Base-by-base conservation (phyloP, 2,797 vertebrate species). In the Erethizon dorsatum region DNA sequence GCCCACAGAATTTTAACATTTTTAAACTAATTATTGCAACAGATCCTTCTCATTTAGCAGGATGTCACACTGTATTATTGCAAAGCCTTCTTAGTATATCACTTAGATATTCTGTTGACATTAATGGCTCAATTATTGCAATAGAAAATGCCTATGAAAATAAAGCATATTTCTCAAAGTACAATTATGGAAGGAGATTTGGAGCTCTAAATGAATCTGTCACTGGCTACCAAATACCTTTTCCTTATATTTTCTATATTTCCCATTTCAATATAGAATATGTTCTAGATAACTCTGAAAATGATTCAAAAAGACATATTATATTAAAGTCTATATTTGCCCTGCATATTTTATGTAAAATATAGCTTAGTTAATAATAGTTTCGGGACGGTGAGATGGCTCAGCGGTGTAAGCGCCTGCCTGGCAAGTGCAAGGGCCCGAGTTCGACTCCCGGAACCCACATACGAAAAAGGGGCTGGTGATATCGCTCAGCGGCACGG, bases 61-160 rank as follows among this genome's bases (percentile, higher is more conserved):
- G 93, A 97, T 98, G 96, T 98, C 96, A 98, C 97, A 98, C 97
- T 97, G 91, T 97, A 92, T 91, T 95, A 96, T 96, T 98, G 95
- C 87, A 96, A 98, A 94, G 94, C 92, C 88, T 92, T 96, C 96
- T 97, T 95, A 98, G 96, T 97, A 97, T 98, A 97, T 98, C 96
- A 97, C 88, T 98, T 97, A 97, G 96, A 98, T 94, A 97, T 63
- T 98, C 90, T 95, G 83, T 87, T 98, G 97, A 98, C 97, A 98
- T 98, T 98, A 98, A 98, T 97, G 95, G 96, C 97, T 98, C 88
- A 83, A 98, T 98, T 98, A 98, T 94, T 98, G 95, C 95, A 98
- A 98, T 77, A 98, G 98, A 98, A 98, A 96, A 98, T 97, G 73
- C 77, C 91, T 98, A 90, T 95, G 73, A 97, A 98, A 98, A 97